Conservation (phyloP, 2,888 invertebrate species). For the Eupithecia subumbrata region DNA sequence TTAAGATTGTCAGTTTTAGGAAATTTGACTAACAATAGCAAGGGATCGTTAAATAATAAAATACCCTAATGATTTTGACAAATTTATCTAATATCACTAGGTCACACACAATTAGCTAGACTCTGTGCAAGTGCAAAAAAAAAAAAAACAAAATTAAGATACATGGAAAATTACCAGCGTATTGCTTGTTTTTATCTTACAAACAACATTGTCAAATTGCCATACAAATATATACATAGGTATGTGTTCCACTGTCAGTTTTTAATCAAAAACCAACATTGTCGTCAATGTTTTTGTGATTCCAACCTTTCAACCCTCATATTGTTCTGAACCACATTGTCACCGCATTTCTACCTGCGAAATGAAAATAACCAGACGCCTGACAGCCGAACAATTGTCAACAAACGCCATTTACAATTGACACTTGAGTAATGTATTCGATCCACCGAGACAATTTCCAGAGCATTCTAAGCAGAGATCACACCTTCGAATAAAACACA, state of each 20-base stretch:
- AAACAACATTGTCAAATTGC: not conserved
- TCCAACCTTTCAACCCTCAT: slow-evolving; percentile 9
- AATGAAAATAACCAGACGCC: slow-evolving; percentile 31
- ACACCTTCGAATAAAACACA: slow-evolving; percentile 77
- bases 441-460: slow-evolving; percentile 70
- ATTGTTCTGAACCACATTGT: slow-evolving; percentile 10
- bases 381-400: slow-evolving; percentile 46
- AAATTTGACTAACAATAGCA: slow-evolving; percentile 14
- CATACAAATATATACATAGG: not conserved
- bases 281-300: slow-evolving; percentile 13
- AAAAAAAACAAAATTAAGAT: not conserved
- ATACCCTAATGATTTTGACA: not conserved
- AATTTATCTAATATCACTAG: not conserved
- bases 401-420: slow-evolving; percentile 50
- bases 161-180: not conserved
- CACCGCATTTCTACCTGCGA: slow-evolving; percentile 15
- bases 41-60: not conserved
- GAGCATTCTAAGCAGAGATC: slow-evolving; percentile 70
- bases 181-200: not conserved
- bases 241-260: not conserved
- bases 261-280: not conserved
- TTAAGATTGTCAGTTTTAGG: slow-evolving; percentile 22
- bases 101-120: not conserved
- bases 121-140: not conserved
- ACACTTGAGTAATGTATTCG: slow-evolving; percentile 61